Percentiles rank a stretch among this genome's conserved stretches.
Conservation (phyloP, 92 coral and sea anemone genomes). For the Epizoanthus illoricatus region DNA sequence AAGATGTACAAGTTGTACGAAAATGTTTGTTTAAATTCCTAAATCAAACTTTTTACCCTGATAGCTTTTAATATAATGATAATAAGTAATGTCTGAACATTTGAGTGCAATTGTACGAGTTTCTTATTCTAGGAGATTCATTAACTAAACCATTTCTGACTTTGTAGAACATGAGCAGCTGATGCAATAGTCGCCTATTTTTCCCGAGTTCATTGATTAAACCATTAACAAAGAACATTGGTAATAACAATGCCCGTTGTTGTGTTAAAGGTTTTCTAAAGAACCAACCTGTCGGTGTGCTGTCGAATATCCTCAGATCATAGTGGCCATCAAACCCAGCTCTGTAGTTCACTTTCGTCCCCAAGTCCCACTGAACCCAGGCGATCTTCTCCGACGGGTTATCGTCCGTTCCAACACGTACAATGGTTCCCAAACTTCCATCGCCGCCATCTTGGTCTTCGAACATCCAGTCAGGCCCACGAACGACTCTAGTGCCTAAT, state of each 20-base stretch:
- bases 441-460: conserved; percentile 73
- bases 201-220: too few species aligned
- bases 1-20: too few species aligned
- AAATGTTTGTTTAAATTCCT: too few species aligned
- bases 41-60: too few species aligned
- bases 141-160: too few species aligned
- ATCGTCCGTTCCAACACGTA: conserved; percentile 30
- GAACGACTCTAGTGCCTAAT: conserved; percentile 64
- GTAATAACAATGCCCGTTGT: conserved; percentile 56
- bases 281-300: conserved; percentile 24
- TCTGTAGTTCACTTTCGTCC: conserved; percentile 53
- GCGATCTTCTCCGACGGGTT: conserved; percentile 23
- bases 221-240: conserved; percentile 20
- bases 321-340: conserved; percentile 61
- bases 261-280: conserved; percentile 63
- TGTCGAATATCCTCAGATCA: conserved; percentile 56
- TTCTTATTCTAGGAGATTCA: too few species aligned
- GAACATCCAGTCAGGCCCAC: conserved; percentile 65
- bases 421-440: conserved; percentile 63
- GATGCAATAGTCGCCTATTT: too few species aligned
- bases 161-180: too few species aligned
- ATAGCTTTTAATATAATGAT: too few species aligned
- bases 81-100: too few species aligned
- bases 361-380: conserved; percentile 68
- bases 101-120: too few species aligned